Base-by-base conservation (phyloP, 2,113 vertebrate genomes). In the Sigmodon hispidus region DNA sequence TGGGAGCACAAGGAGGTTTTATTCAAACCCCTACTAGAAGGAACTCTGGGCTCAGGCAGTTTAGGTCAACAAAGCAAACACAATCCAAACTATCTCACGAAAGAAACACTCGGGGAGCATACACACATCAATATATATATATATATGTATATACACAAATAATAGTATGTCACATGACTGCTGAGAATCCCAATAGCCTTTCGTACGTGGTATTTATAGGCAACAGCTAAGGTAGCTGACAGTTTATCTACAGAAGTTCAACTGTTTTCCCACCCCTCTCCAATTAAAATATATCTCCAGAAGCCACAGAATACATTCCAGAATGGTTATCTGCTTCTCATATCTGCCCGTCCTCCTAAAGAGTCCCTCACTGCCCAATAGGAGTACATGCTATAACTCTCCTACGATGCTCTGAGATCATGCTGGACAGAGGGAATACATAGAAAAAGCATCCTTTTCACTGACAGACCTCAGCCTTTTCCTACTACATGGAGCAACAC, bases 231-330 rank as follows among this genome's bases (percentile, higher is more conserved):
- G 93, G 88, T 97, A 97, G 85, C 81, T 97, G 96, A 96, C 79
- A 59, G 96, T 95, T 97, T 97, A 97, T 96, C 95, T 90, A 91
- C 61, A 97, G 79, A 97, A 95, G 93, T 86, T 83, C 63, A 97
- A 96, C 88, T 96, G 97, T 91, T 97, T 97, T 63, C 96, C 96
- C 92, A 92, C 92, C 89, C 90, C 86, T 92, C 67, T 93, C 81
- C 97, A 97, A 97, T 96, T 97, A 97, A 97, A 97, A 95, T 93
- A 96, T 95, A 86, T 94, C 96, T 97, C 85, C 92, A 94, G 97
- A 97, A 97, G 91, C 93, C 93, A 96, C 94, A 95, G 93, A 97
- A 97, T 92, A 94, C 94, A 98, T 96, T 96, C 91, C 50, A 1
- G 73, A 92, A 61, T 50, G 83, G 61, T 95, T 85, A 97, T 94